phyloP scores from a whole-genome alignment of 2,888 invertebrate species.

The Metopia argyrocephala region DNA sequence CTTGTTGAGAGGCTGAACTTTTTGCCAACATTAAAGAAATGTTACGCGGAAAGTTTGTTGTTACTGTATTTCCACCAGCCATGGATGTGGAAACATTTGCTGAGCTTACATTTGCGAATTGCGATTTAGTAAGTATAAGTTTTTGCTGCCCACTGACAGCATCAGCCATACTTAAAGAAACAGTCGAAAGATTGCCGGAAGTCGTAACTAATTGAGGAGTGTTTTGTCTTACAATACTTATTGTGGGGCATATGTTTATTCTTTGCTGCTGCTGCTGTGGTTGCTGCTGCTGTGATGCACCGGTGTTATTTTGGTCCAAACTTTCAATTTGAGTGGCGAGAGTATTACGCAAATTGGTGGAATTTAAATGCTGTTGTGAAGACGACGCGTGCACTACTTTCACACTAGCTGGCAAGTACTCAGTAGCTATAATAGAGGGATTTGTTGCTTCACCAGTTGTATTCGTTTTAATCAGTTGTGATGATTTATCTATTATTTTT shows the following conservation, averaged over 20 bases:
- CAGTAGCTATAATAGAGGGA: slow-evolving; percentile 47
- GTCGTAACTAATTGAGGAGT: slow-evolving; percentile 64
- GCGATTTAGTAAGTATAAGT: slow-evolving; percentile 59
- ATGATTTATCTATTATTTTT: slow-evolving; percentile 44
- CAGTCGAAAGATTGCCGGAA: slow-evolving; percentile 59
- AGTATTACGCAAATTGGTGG: slow-evolving; percentile 34
- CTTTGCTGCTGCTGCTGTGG: slow-evolving; percentile 42
- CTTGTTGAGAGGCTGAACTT: slow-evolving; percentile 53
- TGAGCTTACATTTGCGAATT: slow-evolving; percentile 56
- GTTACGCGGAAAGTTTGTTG: slow-evolving; percentile 56
- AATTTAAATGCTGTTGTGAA: slow-evolving; percentile 42
- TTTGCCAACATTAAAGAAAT: slow-evolving; percentile 60
- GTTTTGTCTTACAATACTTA: slow-evolving; percentile 64
- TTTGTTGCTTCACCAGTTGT: background rate
- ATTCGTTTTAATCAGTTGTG: slow-evolving; percentile 29
- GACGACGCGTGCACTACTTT: slow-evolving; percentile 54
- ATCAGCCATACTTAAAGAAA: slow-evolving; percentile 55
- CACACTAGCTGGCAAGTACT: slow-evolving; percentile 54
- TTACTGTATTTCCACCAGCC: slow-evolving; percentile 41
- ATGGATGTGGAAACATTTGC: slow-evolving; percentile 46
- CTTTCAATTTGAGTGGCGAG: slow-evolving; percentile 41
- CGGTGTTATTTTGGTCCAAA: slow-evolving; percentile 20
- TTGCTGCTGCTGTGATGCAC: slow-evolving; percentile 6
- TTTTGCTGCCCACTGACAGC: slow-evolving; percentile 57
- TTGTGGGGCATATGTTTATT: slow-evolving; percentile 61